Evolutionary conservation across 2,113 vertebrate species (phyloP).

Genomic region (Tauraco erythrolophus): DNA sequence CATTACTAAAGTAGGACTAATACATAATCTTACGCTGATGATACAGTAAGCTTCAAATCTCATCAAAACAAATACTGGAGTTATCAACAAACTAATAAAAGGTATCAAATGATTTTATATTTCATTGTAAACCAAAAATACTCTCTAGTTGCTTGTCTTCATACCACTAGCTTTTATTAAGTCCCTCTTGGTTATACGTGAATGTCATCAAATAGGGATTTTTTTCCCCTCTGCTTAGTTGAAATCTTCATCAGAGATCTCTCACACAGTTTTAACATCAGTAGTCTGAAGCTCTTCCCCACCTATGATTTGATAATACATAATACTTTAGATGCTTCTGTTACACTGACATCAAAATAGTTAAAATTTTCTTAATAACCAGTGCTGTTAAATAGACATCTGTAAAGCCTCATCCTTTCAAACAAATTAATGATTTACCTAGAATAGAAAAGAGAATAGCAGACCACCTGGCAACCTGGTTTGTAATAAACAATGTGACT

Average conservation of each 20-base stretch:
- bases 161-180: neutral
- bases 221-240: neutral
- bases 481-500: no score
- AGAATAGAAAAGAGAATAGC: no score
- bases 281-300: neutral
- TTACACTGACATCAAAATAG: no score
- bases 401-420: no score
- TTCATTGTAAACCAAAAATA: neutral
- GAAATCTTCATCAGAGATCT: neutral
- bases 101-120: neutral
- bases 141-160: neutral
- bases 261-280: neutral
- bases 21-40: neutral
- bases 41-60: neutral
- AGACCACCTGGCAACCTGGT: no score
- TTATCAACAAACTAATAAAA: neutral
- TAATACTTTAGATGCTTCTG: neutral
- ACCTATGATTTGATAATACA: neutral
- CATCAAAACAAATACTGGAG: neutral
- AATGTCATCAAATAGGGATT: rapidly evolving
- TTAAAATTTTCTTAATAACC: no score
- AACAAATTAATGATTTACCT: no score
- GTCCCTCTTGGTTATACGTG: neutral
- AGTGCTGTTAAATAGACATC: no score
- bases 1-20: neutral